phyloP scores from a whole-genome alignment of 2,113 vertebrate genomes.

The Oryctolagus cuniculus region DNA sequence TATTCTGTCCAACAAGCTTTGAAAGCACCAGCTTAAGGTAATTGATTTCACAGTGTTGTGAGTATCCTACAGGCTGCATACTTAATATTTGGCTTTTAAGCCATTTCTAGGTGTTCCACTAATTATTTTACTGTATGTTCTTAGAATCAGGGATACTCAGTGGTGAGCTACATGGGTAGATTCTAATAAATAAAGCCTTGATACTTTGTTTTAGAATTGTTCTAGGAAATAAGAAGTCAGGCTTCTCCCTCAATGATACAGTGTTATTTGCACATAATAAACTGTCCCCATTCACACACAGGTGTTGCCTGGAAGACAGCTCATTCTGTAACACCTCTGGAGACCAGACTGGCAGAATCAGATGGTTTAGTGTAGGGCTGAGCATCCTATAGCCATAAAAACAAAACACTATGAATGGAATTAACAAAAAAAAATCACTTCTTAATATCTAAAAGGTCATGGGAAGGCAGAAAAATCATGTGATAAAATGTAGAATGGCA shows the following conservation, averaged over 20 bases:
- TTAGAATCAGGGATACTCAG: background rate
- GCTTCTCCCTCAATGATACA: background rate
- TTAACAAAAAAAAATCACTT: background rate
- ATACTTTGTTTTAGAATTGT: background rate
- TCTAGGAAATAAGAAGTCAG: constrained; percentile 6
- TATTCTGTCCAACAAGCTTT: background rate
- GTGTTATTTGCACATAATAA: constrained; percentile 8
- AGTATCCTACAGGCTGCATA: background rate
- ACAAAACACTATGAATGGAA: constrained; percentile 7
- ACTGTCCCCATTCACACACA: background rate
- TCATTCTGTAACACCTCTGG: background rate
- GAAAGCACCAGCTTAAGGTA: constrained; percentile 30
- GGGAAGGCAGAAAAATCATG: background rate
- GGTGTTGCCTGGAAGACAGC: background rate
- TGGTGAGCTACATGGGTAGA: background rate
- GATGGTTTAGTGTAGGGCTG: background rate
- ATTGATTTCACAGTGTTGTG: constrained; percentile 26
- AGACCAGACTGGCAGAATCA: background rate
- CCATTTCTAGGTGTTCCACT: background rate
- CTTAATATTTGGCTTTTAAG: constrained; percentile 14
- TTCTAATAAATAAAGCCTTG: constrained; percentile 13
- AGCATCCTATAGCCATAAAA: background rate
- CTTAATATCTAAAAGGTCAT: background rate
- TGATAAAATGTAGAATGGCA: background rate
- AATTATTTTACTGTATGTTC: constrained; percentile 25